phyloP scores from a whole-genome alignment of 2,113 vertebrate genomes.

The Ochotona princeps region DNA sequence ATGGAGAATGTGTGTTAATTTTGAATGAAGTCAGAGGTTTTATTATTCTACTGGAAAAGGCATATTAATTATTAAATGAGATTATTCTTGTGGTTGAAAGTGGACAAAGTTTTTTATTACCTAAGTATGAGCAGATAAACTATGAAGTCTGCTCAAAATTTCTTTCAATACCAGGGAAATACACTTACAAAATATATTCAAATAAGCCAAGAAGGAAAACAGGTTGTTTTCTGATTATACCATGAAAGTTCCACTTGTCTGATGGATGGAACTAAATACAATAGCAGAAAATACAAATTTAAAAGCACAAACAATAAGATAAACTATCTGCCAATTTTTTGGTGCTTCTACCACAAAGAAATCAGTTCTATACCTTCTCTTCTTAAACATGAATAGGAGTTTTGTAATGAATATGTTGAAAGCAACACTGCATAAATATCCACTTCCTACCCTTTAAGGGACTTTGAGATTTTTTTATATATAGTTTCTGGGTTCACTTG shows the following conservation, averaged over 20 bases:
- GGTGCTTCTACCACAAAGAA: neutral
- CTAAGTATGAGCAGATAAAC: neutral
- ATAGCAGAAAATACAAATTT: neutral
- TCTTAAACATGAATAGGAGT: neutral
- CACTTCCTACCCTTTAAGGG: neutral
- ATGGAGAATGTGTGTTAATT: slow-evolving; percentile 35
- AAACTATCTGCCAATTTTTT: neutral
- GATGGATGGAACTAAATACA: neutral
- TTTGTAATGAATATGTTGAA: neutral
- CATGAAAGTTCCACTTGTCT: neutral
- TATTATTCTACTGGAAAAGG: slow-evolving; percentile 31
- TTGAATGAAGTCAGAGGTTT: slow-evolving; percentile 42
- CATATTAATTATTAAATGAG: slow-evolving; percentile 61
- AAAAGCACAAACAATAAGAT: neutral
- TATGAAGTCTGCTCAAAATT: neutral
- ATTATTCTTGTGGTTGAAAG: neutral
- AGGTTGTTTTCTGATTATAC: neutral
- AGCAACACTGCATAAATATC: neutral
- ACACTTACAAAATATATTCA: neutral
- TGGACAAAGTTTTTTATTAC: neutral
- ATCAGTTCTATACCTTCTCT: neutral
- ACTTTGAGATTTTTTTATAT: neutral
- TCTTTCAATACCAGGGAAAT: neutral
- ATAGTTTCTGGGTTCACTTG: neutral
- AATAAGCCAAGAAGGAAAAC: neutral